These are phyloP conservation scores for Haliclona indistincta DNA, from an alignment of 37 sponge, comb jelly and placozoan species.

Conservation along the genomic window DNA sequence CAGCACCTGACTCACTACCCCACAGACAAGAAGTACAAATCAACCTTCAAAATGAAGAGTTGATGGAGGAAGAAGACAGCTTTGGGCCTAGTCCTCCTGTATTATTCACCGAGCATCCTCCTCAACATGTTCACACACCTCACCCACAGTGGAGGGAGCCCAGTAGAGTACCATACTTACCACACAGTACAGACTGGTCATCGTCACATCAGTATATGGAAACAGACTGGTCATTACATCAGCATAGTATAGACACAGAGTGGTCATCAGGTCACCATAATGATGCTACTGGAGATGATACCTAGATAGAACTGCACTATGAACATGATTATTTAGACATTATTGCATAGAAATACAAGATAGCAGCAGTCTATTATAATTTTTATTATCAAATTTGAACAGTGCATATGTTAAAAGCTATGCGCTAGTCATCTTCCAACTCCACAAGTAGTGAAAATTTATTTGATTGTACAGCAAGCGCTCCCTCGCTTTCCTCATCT, in stretches of 20 bases:
- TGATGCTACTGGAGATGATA: too few relatives aligned
- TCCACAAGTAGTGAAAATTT: conserved; percentile 1
- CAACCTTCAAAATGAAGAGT: too few relatives aligned
- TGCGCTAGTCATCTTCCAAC: neutral
- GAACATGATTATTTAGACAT: neutral
- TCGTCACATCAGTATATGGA: neutral
- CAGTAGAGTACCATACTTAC: too few relatives aligned
- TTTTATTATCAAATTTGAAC: neutral
- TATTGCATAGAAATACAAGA: neutral
- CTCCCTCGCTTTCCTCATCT: neutral
- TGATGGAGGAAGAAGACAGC: too few relatives aligned
- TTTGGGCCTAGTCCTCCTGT: too few relatives aligned
- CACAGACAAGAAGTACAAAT: too few relatives aligned
- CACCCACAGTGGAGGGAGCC: too few relatives aligned
- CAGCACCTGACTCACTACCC: too few relatives aligned
- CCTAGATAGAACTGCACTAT: neutral
- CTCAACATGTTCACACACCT: too few relatives aligned
- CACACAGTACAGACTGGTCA: too few relatives aligned
- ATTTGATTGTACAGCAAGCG: neutral
- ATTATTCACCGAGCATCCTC: too few relatives aligned
- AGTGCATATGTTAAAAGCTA: neutral
- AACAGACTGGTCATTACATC: neutral
- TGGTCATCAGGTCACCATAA: neutral
- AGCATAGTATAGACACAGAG: too few relatives aligned
- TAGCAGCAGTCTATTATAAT: neutral